These are phyloP conservation scores for Neelides sp. DNA, from an alignment of 1,140 invertebrate genomes.

Conservation along the genomic window DNA sequence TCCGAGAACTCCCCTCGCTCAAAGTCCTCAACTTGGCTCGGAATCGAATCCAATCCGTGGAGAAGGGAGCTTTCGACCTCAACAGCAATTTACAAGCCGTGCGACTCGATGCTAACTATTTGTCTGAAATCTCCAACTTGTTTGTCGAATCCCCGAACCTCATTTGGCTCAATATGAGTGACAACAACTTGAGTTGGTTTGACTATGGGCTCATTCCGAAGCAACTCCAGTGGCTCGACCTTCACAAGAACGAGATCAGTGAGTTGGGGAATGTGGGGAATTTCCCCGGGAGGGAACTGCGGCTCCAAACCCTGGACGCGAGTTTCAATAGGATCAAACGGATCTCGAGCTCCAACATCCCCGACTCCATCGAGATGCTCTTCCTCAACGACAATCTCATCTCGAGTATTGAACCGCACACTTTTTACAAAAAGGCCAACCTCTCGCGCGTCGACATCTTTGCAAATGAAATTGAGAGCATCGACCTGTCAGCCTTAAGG, in stretches of 20 bases:
- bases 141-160: slow-evolving; percentile 69
- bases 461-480: slow-evolving; percentile 65
- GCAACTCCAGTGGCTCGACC: slow-evolving; percentile 72
- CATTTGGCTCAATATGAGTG: slow-evolving; percentile 79
- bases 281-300: slow-evolving; percentile 52
- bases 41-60: slow-evolving; percentile 65
- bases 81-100: slow-evolving; percentile 70
- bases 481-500: slow-evolving; percentile 64
- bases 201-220: slow-evolving; percentile 73
- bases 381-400: slow-evolving; percentile 74
- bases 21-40: slow-evolving; percentile 78
- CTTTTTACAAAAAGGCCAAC: slow-evolving; percentile 69
- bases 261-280: slow-evolving; percentile 64
- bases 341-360: slow-evolving; percentile 51
- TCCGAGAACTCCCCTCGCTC: slow-evolving; percentile 63
- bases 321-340: slow-evolving; percentile 67
- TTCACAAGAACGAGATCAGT: slow-evolving; percentile 74
- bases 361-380: slow-evolving; percentile 60
- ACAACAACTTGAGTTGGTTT: slow-evolving; percentile 78
- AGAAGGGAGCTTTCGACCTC: slow-evolving; percentile 66
- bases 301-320: slow-evolving; percentile 62
- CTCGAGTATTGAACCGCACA: slow-evolving; percentile 59
- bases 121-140: slow-evolving; percentile 69
- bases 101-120: slow-evolving; percentile 53
- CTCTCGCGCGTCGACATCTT: slow-evolving; percentile 69